Percentiles rank a stretch among this genome's conserved stretches.
These are phyloP conservation scores for Ligdia adustata DNA, from an alignment of 2,888 invertebrate species.

Conservation along the genomic window DNA sequence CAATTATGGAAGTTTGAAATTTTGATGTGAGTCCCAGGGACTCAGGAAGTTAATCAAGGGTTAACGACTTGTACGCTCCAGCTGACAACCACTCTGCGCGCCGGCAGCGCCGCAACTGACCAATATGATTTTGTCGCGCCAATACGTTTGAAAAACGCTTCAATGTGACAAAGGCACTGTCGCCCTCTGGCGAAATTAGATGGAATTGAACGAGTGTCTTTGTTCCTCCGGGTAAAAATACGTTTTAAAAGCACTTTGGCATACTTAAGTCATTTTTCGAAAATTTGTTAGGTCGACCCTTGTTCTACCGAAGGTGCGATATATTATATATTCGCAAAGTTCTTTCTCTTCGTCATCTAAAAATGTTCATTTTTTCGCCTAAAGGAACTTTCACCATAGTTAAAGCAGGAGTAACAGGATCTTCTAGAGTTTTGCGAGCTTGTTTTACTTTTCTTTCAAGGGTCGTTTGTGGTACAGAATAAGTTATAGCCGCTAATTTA, in stretches of 20 bases:
- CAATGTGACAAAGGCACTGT: conserved; percentile 4
- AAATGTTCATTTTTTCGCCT: background rate
- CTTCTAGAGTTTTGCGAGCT: background rate
- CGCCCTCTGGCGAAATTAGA: conserved; percentile 10
- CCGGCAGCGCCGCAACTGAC: conserved; percentile 14
- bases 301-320: background rate
- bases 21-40: too few relatives aligned
- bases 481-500: background rate
- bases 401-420: too few relatives aligned
- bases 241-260: background rate
- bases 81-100: conserved; percentile 9
- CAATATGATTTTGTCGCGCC: conserved; percentile 13
- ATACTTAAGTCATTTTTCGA: background rate
- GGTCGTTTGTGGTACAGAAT: background rate
- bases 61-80: background rate
- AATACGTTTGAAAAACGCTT: conserved; percentile 3
- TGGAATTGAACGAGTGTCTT: background rate
- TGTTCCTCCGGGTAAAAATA: background rate
- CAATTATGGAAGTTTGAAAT: too few relatives aligned
- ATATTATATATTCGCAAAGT: background rate
- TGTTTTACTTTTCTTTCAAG: background rate
- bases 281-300: background rate
- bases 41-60: too few relatives aligned
- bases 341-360: background rate
- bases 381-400: background rate